Base-by-base conservation (phyloP, 2,888 invertebrate species). In the Hirtodrosophila confusa region DNA sequence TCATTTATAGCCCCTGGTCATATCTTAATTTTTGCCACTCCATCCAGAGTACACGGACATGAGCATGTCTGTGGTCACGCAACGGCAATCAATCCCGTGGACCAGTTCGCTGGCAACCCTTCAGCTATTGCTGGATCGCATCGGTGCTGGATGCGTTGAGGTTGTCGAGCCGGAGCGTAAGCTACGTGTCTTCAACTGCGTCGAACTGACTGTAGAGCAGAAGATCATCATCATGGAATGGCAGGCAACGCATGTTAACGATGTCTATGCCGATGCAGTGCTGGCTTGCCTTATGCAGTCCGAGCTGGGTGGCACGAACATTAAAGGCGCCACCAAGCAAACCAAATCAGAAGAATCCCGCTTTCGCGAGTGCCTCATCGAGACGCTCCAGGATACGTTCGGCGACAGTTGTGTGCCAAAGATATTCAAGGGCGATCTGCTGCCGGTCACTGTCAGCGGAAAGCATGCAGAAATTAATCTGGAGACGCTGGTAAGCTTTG, bases 251-350 rank as follows among this genome's bases (percentile, higher is more conserved):
- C 98, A 99, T 0, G 96, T 98, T 44, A 96, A 97, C 89, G 99
- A 99, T 92, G 99, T 99, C 98, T 99, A 96, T 92, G 99, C 99
- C 29, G 99, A 99, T 93, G 96, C 99, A 29, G 95, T 98, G 29
- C 93, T 98, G 55, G 96, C 97, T 0, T 97, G 96, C 41, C 93
- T 98, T 37, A 93, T 99, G 80, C 95, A 97, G 90, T 97, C 97
- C 0, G 96, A 96, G 89, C 91, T 94, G 76, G 92, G 95, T 48
- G 94, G 94, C 50, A 93, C 93, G 0, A 93, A 93, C 29, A 93
- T 94, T 1, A 94, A 94, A 82, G 93, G 93, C 53, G 91, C 94
- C 17, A 92, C 93, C 0, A 93, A 93, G 0, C 93, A 94, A 35
- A 93, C 93, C 33, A 97, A 97, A 90, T 95, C 97, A 53, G 98